Percentiles rank a stretch among this genome's conserved stretches.
Evolutionary conservation across 2,888 invertebrate genomes (phyloP).

Genomic region (Andricus curvator): DNA sequence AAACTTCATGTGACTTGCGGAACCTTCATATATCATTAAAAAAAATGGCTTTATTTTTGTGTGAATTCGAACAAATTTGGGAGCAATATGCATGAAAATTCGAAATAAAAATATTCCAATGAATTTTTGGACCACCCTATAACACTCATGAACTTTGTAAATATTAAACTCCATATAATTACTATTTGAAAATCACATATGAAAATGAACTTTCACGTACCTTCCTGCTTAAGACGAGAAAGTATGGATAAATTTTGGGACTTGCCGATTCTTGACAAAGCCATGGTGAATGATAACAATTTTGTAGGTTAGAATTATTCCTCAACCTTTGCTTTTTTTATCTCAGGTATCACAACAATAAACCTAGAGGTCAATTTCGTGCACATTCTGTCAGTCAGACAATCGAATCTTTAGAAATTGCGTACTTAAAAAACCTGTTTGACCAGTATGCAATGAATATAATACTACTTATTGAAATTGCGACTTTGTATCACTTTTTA

Average conservation of each 20-base stretch:
- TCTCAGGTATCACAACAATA: not conserved
- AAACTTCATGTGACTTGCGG: too few species aligned
- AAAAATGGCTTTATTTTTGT: too few species aligned
- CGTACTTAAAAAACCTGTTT: slow-evolving; percentile 10
- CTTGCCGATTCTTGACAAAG: slow-evolving; percentile 27
- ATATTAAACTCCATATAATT: not conserved
- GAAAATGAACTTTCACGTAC: not conserved
- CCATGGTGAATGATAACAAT: not conserved
- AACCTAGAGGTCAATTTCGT: not conserved
- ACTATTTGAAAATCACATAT: not conserved
- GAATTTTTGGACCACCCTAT: too few species aligned
- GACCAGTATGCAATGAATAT: not conserved
- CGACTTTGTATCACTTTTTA: too few species aligned
- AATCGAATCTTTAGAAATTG: not conserved
- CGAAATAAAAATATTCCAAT: too few species aligned
- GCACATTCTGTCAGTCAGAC: not conserved
- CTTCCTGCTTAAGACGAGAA: not conserved
- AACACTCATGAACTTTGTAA: not conserved
- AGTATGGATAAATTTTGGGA: not conserved
- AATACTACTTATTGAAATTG: too few species aligned
- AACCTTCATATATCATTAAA: too few species aligned
- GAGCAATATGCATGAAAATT: too few species aligned
- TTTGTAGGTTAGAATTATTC: not conserved
- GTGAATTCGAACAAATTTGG: too few species aligned
- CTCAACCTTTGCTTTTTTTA: not conserved